Conservation (phyloP, 2,888 invertebrate species). For the Macrophya annulata region DNA sequence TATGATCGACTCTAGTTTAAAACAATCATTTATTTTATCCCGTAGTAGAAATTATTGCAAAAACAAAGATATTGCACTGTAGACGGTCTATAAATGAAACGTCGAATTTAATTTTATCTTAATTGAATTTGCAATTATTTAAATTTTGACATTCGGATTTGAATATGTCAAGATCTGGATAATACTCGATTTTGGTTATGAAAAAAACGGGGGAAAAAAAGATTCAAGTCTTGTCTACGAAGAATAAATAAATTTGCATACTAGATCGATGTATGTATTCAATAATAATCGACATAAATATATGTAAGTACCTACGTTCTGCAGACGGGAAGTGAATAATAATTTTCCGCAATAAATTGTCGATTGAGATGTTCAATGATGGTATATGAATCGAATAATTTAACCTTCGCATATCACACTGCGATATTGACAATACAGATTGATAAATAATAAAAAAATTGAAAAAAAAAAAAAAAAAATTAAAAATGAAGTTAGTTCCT, state of each 20-base stretch:
- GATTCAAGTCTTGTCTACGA: not conserved
- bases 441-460: not conserved
- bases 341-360: not conserved
- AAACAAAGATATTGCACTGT: not conserved
- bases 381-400: not conserved
- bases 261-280: not conserved
- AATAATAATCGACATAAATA: not conserved
- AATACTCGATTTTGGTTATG: not conserved
- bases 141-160: not conserved
- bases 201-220: not conserved
- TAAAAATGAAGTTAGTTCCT: not conserved
- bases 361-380: not conserved
- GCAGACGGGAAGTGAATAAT: not conserved
- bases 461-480: not conserved
- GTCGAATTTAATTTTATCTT: not conserved
- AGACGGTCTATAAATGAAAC: not conserved
- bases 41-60: not conserved
- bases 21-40: not conserved
- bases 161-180: constrained; percentile 2
- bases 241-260: not conserved
- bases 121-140: not conserved
- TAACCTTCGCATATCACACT: not conserved
- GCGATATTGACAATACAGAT: no score
- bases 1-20: constrained; percentile 12
- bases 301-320: not conserved